Conservation (phyloP, 2,797 vertebrate species). For the Clarias pachynema region DNA sequence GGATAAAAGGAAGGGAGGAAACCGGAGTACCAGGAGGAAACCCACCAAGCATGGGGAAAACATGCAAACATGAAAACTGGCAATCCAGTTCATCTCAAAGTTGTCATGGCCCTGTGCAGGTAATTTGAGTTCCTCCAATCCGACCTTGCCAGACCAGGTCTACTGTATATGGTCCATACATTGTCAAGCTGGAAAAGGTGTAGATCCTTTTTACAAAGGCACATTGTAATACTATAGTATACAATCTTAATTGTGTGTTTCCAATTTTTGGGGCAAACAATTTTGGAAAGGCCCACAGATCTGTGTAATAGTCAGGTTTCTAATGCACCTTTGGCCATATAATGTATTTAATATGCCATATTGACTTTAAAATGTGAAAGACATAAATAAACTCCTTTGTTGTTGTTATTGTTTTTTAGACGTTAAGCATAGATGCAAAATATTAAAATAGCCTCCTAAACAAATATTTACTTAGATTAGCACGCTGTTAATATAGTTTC, state of each 20-base stretch:
- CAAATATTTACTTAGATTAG: not conserved
- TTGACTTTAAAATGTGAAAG: not conserved
- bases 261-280: not conserved
- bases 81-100: not conserved
- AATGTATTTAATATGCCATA: not conserved
- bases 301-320: not conserved
- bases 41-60: too few species aligned
- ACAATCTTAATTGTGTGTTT: not conserved
- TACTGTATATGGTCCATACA: not conserved
- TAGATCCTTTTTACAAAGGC: not conserved
- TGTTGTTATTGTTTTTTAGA: not conserved
- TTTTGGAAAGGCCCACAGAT: not conserved
- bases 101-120: not conserved
- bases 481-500: not conserved
- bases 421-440: not conserved
- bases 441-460: not conserved
- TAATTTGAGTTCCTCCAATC: not conserved
- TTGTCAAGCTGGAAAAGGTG: not conserved
- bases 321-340: not conserved
- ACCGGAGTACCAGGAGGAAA: too few species aligned
- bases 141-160: too few species aligned
- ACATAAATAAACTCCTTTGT: not conserved
- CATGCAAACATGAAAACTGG: too few species aligned
- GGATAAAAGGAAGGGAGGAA: too few species aligned
- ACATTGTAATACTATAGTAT: not conserved